Conservation (phyloP, 2,888 invertebrate genomes). For the Anarsia innoxiella region DNA sequence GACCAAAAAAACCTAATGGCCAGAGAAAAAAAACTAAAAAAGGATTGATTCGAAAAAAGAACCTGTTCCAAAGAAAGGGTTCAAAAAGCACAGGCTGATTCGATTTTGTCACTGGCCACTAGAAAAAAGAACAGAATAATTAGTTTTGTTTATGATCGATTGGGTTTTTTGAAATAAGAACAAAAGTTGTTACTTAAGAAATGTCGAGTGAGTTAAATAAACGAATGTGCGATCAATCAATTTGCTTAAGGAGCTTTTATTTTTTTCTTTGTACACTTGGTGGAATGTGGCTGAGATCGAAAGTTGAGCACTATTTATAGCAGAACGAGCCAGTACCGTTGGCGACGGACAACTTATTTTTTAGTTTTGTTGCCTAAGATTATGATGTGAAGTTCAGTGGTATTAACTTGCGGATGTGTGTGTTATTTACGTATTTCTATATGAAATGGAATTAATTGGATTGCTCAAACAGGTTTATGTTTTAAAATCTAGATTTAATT, state of each 20-base stretch:
- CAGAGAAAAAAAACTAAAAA: conserved; percentile 63
- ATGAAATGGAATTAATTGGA: too few relatives aligned
- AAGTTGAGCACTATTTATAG: conserved; percentile 41
- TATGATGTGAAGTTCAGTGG: too few relatives aligned
- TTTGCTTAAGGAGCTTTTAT: conserved; percentile 3
- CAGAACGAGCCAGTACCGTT: conserved; percentile 24
- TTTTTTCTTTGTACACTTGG: conserved; percentile 10
- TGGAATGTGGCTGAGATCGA: conserved; percentile 32
- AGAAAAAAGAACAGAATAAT: too few relatives aligned
- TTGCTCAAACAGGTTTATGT: too few relatives aligned
- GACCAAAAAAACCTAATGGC: conserved; percentile 71
- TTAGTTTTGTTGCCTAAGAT: background rate
- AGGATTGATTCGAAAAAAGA: conserved; percentile 47
- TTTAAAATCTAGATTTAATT: too few relatives aligned
- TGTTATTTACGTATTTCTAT: background rate
- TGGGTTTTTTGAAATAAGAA: too few relatives aligned
- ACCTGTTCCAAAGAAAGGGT: conserved; percentile 57
- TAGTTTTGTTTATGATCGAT: too few relatives aligned
- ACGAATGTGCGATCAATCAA: conserved; percentile 1
- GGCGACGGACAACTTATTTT: conserved; percentile 13
- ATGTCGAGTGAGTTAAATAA: conserved; percentile 1
- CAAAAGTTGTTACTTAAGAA: too few relatives aligned
- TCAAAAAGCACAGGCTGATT: conserved; percentile 52
- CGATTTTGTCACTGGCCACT: conserved; percentile 18
- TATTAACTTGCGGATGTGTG: background rate